Evolutionary conservation across 1,140 invertebrate species (phyloP).

Genomic region (Condylostylus longicornis): DNA sequence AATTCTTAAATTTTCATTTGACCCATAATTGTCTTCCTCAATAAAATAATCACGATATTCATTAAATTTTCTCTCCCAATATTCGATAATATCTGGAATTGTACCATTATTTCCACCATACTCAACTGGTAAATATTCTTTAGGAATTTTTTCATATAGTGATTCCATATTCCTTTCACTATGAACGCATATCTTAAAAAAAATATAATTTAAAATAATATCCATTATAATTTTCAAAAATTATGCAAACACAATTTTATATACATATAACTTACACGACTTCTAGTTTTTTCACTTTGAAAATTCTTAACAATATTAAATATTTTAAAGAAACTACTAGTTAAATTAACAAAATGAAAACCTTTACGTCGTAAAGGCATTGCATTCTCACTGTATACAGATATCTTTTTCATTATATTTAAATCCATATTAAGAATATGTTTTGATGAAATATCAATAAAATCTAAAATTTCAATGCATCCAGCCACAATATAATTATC

Average conservation of each 20-base stretch:
- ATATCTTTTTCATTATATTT: constrained; percentile 19
- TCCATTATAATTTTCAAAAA: too few relatives aligned
- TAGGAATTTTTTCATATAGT: constrained; percentile 26
- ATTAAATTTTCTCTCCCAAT: constrained; percentile 34
- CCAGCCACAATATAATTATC: constrained; percentile 18
- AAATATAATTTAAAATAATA: too few relatives aligned
- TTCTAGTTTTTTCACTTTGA: too few relatives aligned
- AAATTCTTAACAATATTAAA: too few relatives aligned
- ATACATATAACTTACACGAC: too few relatives aligned
- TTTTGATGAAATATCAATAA: constrained; percentile 19
- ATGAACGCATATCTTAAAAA: too few relatives aligned
- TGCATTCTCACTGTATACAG: constrained; percentile 17
- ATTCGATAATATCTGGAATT: constrained; percentile 26
- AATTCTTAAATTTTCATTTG: constrained; percentile 35
- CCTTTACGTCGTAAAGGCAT: constrained; percentile 18
- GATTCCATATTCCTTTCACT: too few relatives aligned
- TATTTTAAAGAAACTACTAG: too few relatives aligned
- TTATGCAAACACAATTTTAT: too few relatives aligned
- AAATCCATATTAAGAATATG: constrained; percentile 26
- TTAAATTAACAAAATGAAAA: constrained; percentile 25
- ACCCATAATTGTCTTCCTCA: constrained; percentile 33
- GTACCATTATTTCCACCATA: constrained; percentile 33
- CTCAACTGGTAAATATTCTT: constrained; percentile 34
- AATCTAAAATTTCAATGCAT: constrained; percentile 17
- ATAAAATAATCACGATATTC: constrained; percentile 29